phyloP scores from a whole-genome alignment of 2,888 invertebrate genomes.

The Hyposoter dolosus region DNA sequence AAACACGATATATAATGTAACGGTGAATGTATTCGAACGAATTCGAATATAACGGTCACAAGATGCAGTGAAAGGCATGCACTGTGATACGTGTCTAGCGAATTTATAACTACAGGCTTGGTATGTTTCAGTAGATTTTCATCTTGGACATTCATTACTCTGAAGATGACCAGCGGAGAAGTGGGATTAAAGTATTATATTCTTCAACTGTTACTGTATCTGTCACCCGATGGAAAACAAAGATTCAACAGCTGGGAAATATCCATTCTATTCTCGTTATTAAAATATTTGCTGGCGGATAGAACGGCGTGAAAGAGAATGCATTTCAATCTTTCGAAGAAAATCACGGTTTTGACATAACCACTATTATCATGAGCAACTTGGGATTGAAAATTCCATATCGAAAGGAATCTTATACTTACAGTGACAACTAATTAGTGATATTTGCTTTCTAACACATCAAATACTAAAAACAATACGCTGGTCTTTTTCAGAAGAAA shows the following conservation, averaged over 20 bases:
- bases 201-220: not conserved
- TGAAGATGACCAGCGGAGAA: slow-evolving; percentile 16
- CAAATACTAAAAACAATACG: not conserved
- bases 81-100: not conserved
- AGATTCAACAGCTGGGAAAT: not conserved
- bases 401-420: slow-evolving; percentile 6
- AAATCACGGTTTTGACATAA: not conserved
- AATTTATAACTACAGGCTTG: not conserved
- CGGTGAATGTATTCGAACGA: not conserved
- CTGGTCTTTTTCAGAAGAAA: not conserved
- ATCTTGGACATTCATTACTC: slow-evolving; percentile 77
- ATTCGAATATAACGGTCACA: not conserved
- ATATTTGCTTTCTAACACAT: not conserved
- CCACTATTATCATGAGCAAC: not conserved
- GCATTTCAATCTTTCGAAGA: slow-evolving; percentile 54
- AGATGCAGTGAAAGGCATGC: slow-evolving; percentile 53
- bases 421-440: not conserved
- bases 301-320: slow-evolving; percentile 66
- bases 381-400: not conserved
- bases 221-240: not conserved
- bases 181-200: slow-evolving; percentile 66
- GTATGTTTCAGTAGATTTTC: slow-evolving; percentile 73
- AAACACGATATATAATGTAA: not conserved
- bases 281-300: slow-evolving; percentile 61
- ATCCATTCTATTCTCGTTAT: not conserved